These are phyloP conservation scores for Alligator mississippiensis DNA, from an alignment of 2,113 vertebrate genomes.

Conservation along the genomic window DNA sequence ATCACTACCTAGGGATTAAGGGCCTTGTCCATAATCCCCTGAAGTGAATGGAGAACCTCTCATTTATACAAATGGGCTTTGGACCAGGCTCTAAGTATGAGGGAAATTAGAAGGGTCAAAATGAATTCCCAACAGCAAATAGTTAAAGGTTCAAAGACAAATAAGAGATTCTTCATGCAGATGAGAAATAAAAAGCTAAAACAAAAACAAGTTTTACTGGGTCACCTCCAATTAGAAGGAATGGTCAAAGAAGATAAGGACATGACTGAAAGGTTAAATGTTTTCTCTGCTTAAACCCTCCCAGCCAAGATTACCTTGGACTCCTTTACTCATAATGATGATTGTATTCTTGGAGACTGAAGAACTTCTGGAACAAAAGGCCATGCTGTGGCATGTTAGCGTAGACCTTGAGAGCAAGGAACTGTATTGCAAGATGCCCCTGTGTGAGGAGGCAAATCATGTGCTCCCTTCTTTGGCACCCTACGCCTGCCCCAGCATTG, in stretches of 20 bases:
- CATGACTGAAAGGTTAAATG: background rate
- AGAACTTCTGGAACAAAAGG: too few species aligned
- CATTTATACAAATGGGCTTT: background rate
- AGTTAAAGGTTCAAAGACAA: background rate
- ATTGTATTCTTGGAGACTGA: background rate
- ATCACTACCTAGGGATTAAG: background rate
- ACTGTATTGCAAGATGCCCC: too few species aligned
- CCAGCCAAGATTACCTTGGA: background rate
- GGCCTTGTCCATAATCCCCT: background rate
- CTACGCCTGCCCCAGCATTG: too few species aligned
- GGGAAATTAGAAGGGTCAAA: background rate
- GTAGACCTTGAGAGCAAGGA: too few species aligned
- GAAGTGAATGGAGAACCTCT: background rate
- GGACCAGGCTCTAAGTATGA: background rate
- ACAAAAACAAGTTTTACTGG: background rate
- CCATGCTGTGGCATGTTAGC: too few species aligned
- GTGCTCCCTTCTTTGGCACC: too few species aligned
- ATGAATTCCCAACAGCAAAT: conserved; percentile 15
- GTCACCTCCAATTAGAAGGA: fast-evolving
- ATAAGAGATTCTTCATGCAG: background rate
- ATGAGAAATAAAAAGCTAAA: background rate
- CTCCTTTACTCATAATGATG: background rate
- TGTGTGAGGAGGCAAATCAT: too few species aligned
- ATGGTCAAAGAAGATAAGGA: background rate
- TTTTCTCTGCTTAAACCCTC: background rate